phyloP scores from a whole-genome alignment of 2,888 invertebrate species.

The Apoda limacodes region DNA sequence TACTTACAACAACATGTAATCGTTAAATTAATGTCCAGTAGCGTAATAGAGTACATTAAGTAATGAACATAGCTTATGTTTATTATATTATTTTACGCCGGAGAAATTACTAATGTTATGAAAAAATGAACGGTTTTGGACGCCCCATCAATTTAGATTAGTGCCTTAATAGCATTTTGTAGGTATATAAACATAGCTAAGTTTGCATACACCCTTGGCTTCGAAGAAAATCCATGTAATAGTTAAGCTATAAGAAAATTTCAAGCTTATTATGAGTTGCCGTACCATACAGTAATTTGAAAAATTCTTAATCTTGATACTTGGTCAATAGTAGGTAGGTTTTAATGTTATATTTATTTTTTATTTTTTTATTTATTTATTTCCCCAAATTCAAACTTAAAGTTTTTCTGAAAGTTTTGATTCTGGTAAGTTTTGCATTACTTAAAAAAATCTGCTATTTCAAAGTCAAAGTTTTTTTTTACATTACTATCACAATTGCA shows the following conservation, averaged over 20 bases:
- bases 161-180: conserved; percentile 54
- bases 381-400: too few species aligned
- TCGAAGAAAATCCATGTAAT: conserved; percentile 60
- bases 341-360: conserved; percentile 1
- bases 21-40: conserved; percentile 31
- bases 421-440: too few species aligned
- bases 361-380: conserved; percentile 2
- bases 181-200: conserved; percentile 31
- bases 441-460: too few species aligned
- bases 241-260: conserved; percentile 63
- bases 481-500: too few species aligned
- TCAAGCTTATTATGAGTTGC: conserved; percentile 58
- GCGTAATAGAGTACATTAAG: conserved; percentile 48
- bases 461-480: too few species aligned
- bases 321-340: conserved; percentile 21
- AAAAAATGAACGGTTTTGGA: conserved; percentile 58
- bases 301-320: conserved; percentile 39
- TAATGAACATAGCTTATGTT: conserved; percentile 55
- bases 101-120: conserved; percentile 63
- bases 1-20: conserved; percentile 28
- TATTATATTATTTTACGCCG: conserved; percentile 65
- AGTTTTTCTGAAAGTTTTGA: too few species aligned
- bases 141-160: conserved; percentile 70
- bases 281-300: too few species aligned
- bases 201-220: conserved; percentile 43